A percentile compares a stretch with the other conserved stretches of the same genome.
Evolutionary conservation across 2,113 vertebrate genomes (phyloP).

Genomic region (Otolemur garnettii): DNA sequence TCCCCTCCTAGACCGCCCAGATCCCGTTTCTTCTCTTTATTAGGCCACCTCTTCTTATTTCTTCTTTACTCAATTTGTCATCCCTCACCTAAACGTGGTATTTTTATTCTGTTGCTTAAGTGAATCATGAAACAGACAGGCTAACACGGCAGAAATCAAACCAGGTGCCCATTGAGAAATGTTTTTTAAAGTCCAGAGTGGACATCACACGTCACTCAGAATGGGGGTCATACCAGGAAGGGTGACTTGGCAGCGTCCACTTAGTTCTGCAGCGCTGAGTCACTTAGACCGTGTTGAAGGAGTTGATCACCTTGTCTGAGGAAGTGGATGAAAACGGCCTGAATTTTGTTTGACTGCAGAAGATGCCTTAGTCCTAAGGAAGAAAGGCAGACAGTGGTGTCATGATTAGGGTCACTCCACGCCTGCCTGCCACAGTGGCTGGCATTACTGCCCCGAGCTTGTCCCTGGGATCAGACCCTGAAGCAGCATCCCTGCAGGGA

Average conservation of each 20-base stretch:
- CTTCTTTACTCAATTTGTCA: background rate
- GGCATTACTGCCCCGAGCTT: background rate
- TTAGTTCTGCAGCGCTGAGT: background rate
- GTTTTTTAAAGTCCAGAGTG: background rate
- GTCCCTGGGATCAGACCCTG: background rate
- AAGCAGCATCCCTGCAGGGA: background rate
- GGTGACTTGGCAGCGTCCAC: background rate
- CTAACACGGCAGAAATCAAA: background rate
- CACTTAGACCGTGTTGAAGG: background rate
- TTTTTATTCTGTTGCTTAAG: background rate
- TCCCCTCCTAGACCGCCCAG: background rate
- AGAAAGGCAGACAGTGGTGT: background rate
- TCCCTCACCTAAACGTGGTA: background rate
- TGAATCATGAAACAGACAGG: background rate
- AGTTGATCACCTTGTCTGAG: background rate
- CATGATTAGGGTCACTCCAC: background rate
- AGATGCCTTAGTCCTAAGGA: background rate
- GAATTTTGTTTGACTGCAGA: background rate
- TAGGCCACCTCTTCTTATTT: background rate
- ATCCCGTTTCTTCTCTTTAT: slow-evolving; percentile 1
- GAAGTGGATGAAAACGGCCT: background rate
- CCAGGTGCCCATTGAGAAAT: background rate
- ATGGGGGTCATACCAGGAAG: background rate
- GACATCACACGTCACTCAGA: background rate
- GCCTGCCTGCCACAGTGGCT: too few species aligned